phyloP scores from a whole-genome alignment of 2,113 vertebrate genomes.

The Cephalopholis sonnerati region DNA sequence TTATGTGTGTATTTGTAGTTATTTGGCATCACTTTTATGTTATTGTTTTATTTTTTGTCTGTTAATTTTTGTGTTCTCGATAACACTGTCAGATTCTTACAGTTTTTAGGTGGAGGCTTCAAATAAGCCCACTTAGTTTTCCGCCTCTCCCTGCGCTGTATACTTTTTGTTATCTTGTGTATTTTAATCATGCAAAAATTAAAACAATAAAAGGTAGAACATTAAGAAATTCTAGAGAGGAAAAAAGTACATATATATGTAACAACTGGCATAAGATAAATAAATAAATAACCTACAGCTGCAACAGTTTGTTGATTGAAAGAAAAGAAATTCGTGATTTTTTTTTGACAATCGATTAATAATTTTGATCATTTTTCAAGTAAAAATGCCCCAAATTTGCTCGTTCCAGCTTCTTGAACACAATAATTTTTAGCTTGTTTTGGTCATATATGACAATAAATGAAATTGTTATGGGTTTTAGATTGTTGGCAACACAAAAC shows the following conservation, averaged over 20 bases:
- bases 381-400: neutral
- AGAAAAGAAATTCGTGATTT: neutral
- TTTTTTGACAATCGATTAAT: neutral
- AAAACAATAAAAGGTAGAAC: too few relatives aligned
- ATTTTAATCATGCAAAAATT: too few relatives aligned
- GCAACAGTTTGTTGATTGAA: neutral
- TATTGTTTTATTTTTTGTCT: too few relatives aligned
- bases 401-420: neutral
- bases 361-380: neutral
- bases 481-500: neutral
- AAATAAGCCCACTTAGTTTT: too few relatives aligned
- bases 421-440: neutral
- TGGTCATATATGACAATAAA: neutral
- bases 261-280: neutral
- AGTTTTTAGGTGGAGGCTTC: too few relatives aligned
- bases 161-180: too few relatives aligned
- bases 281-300: neutral
- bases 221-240: neutral
- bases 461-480: neutral
- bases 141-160: too few relatives aligned
- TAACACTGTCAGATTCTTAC: too few relatives aligned
- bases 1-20: too few relatives aligned
- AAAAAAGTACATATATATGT: neutral
- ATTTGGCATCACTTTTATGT: too few relatives aligned
- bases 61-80: too few relatives aligned